Base-by-base conservation (phyloP, 2,797 vertebrate genomes). In the Chelidonichthys spinosus region DNA sequence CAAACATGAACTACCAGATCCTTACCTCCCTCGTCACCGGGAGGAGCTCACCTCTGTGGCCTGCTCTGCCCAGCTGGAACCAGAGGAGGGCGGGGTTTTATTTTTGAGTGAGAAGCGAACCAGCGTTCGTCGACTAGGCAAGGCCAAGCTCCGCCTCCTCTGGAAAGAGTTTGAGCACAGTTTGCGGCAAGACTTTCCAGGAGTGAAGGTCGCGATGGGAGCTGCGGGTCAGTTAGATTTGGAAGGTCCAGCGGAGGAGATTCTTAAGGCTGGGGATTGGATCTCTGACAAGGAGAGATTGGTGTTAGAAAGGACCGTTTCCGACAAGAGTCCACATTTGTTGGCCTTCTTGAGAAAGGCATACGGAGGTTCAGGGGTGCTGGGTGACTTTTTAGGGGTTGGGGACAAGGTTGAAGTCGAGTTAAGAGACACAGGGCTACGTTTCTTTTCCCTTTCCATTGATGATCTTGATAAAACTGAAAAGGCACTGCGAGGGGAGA, bases 341-440 rank as follows among this genome's bases (percentile, higher is more conserved):
- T 10, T 88, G 39, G 11, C 63, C 7, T 91, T 93, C 64, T 11
- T 93, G 0, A 84, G 56, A 32, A 78, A 66, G 3, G 64, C n/a
- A 0, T 87, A 87, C 13, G 61, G 78, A 35, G 59, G 25, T 5
- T 46, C 73, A 25, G 25, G 74, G 14, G 9, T 4, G 14, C 82
- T 92, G 4, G 8, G 58, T 0, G 42, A 55, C 32, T 55, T 85
- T 54, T 83, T 92, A 71, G 80, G 69, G 11, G 42, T 79, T 37
- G 61, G 40, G 36, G 37, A 74, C 6, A 39, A 56, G 2, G 65
- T 87, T 25, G 79, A 88, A 63, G 17, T 82, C 7, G 89, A 92
- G 25, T 17, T 92, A 14, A 56, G 52, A 59, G 83, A 91, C 67
- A 78, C 70, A 15, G 79, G 84, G 47, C 44, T 92, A 0, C 33